Conservation (phyloP, 2,888 invertebrate genomes). For the Mamestra brassicae region DNA sequence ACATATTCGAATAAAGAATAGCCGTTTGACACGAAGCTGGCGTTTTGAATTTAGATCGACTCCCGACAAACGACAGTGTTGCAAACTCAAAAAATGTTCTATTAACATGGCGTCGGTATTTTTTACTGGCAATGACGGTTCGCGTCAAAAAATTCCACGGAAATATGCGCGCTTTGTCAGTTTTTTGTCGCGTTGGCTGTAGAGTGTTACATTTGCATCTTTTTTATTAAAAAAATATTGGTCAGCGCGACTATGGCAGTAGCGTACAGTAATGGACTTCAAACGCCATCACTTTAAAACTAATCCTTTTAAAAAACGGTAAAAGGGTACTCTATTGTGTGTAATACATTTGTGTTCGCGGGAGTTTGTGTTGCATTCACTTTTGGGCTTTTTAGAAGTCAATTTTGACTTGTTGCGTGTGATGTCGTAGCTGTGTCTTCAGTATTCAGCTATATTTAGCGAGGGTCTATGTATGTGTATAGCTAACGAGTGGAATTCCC, state of each 20-base stretch:
- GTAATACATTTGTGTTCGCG: not conserved
- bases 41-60: conserved; percentile 57
- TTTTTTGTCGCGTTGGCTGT: conserved; percentile 41
- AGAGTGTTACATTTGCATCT: conserved; percentile 61
- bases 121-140: conserved; percentile 57
- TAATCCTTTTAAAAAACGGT: conserved; percentile 38
- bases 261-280: conserved; percentile 40
- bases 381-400: not conserved
- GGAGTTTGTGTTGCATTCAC: not conserved
- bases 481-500: too few relatives aligned
- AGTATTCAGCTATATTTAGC: too few relatives aligned
- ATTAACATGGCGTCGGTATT: conserved; percentile 45
- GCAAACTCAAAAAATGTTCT: conserved; percentile 57
- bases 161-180: conserved; percentile 54
- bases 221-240: conserved; percentile 51
- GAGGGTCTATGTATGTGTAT: too few relatives aligned
- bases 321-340: conserved; percentile 6
- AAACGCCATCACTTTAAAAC: conserved; percentile 49
- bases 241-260: conserved; percentile 26
- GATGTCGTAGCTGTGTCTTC: not conserved
- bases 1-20: conserved; percentile 53
- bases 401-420: not conserved
- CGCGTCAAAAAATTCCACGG: conserved; percentile 41
- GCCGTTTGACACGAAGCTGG: conserved; percentile 57
- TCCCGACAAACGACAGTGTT: conserved; percentile 50